Evolutionary conservation across 2,888 invertebrate species (phyloP), one percentile per base, ranked within the genome.

Genomic region (Synergus itoensis): DNA sequence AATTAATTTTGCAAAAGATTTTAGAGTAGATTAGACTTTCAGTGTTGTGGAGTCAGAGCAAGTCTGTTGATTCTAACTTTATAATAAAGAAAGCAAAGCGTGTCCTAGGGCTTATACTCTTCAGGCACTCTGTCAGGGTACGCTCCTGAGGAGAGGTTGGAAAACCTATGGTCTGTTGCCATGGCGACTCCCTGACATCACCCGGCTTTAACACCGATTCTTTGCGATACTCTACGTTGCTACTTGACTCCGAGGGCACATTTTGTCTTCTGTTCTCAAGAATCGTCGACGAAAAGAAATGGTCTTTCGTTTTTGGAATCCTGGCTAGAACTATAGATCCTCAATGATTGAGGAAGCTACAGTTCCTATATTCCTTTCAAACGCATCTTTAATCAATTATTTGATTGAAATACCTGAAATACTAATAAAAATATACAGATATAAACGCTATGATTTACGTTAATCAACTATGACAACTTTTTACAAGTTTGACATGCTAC

Each of bases 161-260:
- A 81, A 81, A 79, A 79, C 79, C 77, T 79, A 78, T 65, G 80
- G 80, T 80, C 80, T 76, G 82, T 82, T 82, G 77, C 80, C 79
- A 82, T 82, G 82, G 77, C 43, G 79, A 82, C 82, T 73, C 73
- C 67, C 82, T 43, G 21, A 53, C 53, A 73, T 73, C 65, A 64
- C 60, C 60, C 21, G 18, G 60, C 21, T 60, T 60, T 21, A 21
- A 60, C 53, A 28, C 73, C 73, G 73, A 73, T 73, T 48, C 73
- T 73, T 73, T 16, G 73, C 73, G 73, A 73, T 73, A 53, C 73
- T 73, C 69, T 45, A 48, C 69, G 28, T 48, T 36, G 69, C 69
- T 53, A 69, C 48, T 48, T 53, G 67, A 67, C 67, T 67, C 67
- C 43, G 67, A 67, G 67, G 67, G 67, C 43, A 67, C 45, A 43